Percentiles rank a stretch among this genome's conserved stretches.
phyloP scores from a whole-genome alignment of 1,140 invertebrate genomes.

The Dryas iulia region DNA sequence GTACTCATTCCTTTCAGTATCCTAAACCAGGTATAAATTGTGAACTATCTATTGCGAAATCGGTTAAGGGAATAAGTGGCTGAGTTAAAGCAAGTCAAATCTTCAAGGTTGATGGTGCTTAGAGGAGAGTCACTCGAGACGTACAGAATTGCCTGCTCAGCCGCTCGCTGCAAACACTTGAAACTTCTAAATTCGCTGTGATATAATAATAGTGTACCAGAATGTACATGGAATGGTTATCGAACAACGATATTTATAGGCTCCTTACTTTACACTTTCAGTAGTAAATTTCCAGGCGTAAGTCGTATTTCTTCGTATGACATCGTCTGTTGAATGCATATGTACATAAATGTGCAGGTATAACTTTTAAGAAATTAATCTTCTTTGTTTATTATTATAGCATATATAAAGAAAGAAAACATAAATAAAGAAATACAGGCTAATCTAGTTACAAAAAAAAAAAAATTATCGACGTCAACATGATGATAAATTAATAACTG shows the following conservation, averaged over 20 bases:
- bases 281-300: not conserved
- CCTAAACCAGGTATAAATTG: too few relatives aligned
- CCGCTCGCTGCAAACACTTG: slow-evolving; percentile 2
- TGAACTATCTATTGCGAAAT: not conserved
- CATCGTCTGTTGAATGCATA: not conserved
- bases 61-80: not conserved
- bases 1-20: too few relatives aligned
- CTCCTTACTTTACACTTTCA: not conserved
- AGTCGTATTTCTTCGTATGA: not conserved
- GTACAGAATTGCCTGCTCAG: slow-evolving; percentile 25
- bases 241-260: not conserved
- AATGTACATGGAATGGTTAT: not conserved
- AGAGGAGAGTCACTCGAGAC: slow-evolving; percentile 16
- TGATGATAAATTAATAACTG: not conserved
- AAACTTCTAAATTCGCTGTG: slow-evolving; percentile 14
- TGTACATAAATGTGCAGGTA: too few relatives aligned
- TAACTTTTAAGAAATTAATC: too few relatives aligned
- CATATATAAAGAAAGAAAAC: too few relatives aligned
- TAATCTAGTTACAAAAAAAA: too few relatives aligned
- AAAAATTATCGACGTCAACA: too few relatives aligned
- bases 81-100: not conserved
- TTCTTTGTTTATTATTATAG: too few relatives aligned
- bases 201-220: not conserved
- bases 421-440: too few relatives aligned
- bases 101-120: slow-evolving; percentile 14